Conservation (phyloP, 2,888 invertebrate species). For the Tanytarsus gracilentus region DNA sequence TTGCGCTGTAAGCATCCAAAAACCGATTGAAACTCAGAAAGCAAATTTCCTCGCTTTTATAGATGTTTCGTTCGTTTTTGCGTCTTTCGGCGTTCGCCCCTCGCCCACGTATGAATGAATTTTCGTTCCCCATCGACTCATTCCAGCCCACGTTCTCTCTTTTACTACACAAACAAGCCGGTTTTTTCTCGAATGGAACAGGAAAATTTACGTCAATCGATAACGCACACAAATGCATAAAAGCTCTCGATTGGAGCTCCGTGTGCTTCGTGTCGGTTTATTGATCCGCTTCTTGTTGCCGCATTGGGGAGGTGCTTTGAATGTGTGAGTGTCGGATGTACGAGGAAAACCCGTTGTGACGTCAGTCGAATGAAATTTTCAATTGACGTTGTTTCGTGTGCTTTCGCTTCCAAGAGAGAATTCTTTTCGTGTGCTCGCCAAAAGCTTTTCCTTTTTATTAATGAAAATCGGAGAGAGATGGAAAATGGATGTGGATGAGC, state of each 20-base stretch:
- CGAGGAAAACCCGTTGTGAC: slow-evolving; percentile 10
- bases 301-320: not conserved
- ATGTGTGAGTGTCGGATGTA: not conserved
- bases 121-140: slow-evolving; percentile 25
- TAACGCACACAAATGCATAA: not conserved
- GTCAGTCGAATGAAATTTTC: slow-evolving; percentile 15
- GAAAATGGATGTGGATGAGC: not conserved
- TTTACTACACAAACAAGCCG: slow-evolving; percentile 22
- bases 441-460: slow-evolving; percentile 23
- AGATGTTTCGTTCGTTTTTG: slow-evolving; percentile 16
- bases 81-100: slow-evolving; percentile 26
- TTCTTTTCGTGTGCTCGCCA: not conserved
- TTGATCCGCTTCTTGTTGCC: slow-evolving; percentile 21
- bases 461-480: slow-evolving; percentile 21
- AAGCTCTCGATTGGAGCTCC: slow-evolving; percentile 23
- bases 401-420: not conserved
- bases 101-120: slow-evolving; percentile 33
- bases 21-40: slow-evolving; percentile 22
- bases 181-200: slow-evolving; percentile 12
- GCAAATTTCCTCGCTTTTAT: slow-evolving; percentile 23
- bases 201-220: slow-evolving; percentile 27
- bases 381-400: not conserved
- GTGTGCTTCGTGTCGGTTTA: slow-evolving; percentile 1
- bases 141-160: not conserved
- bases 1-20: slow-evolving; percentile 19